Percentiles rank a stretch among this genome's conserved stretches.
Conservation (phyloP, 2,888 invertebrate genomes). For the Callosobruchus maculatus region DNA sequence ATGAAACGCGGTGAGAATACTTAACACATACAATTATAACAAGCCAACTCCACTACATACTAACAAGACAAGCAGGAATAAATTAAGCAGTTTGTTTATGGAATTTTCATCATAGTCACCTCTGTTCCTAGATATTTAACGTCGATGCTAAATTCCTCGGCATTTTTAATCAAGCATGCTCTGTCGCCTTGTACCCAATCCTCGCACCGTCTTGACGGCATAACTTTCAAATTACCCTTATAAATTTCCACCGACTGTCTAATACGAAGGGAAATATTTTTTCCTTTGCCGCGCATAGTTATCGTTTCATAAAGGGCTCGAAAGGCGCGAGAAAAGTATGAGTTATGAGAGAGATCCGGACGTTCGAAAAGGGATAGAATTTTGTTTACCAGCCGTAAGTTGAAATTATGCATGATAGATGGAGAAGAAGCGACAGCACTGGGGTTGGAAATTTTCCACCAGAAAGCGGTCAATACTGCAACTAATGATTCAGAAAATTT, state of each 20-base stretch:
- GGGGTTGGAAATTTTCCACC: background rate
- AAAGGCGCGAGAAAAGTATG: background rate
- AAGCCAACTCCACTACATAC: too few relatives aligned
- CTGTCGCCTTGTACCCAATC: background rate
- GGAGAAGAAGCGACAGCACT: background rate
- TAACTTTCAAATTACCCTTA: background rate
- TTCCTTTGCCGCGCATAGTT: background rate
- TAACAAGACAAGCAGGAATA: too few relatives aligned
- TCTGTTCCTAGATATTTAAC: background rate
- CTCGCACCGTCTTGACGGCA: background rate
- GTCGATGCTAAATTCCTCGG: background rate
- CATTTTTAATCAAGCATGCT: background rate
- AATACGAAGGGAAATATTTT: background rate
- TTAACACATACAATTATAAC: too few relatives aligned
- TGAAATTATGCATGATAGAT: background rate
- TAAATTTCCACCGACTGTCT: background rate
- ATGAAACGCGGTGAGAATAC: too few relatives aligned
- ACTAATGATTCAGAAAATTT: background rate
- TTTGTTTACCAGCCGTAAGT: background rate
- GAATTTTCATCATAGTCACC: too few relatives aligned
- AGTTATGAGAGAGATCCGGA: background rate
- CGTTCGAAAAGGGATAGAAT: background rate
- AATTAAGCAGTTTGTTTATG: too few relatives aligned
- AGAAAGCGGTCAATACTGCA: background rate
- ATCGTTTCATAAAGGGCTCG: background rate